A percentile compares a stretch with the other conserved stretches of the same genome.
Conservation (phyloP, 2,888 invertebrate species). For the Lymantria monacha region DNA sequence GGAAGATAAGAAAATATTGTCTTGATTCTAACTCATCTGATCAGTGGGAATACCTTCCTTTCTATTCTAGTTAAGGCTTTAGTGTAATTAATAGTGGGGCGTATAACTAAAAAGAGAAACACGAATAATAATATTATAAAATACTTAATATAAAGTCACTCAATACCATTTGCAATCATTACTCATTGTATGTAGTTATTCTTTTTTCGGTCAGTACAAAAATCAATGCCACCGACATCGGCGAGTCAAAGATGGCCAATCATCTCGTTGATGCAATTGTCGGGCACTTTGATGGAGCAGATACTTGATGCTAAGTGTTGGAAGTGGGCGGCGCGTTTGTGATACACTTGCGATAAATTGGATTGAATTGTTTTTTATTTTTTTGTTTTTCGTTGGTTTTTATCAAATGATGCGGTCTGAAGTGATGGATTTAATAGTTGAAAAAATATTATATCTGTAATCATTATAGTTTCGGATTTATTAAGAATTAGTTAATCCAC, state of each 20-base stretch:
- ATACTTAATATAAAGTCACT: background rate
- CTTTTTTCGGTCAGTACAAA: conserved; percentile 5
- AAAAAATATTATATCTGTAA: too few relatives aligned
- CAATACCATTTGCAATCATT: background rate
- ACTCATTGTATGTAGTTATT: background rate
- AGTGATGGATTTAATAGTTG: too few relatives aligned
- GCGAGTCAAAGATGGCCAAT: conserved; percentile 21
- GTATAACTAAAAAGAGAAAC: background rate
- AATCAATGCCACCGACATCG: conserved; percentile 8
- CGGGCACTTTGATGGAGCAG: conserved; percentile 28
- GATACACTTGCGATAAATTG: conserved; percentile 30
- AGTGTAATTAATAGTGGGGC: too few relatives aligned
- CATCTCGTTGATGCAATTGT: conserved; percentile 26
- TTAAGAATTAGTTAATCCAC: too few relatives aligned
- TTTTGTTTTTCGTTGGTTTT: background rate
- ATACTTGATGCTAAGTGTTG: conserved; percentile 8
- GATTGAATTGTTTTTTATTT: conserved; percentile 20
- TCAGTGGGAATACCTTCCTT: too few relatives aligned
- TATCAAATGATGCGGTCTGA: too few relatives aligned
- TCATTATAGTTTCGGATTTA: too few relatives aligned
- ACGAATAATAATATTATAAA: too few relatives aligned
- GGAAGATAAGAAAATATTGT: too few relatives aligned
- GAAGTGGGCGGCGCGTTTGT: conserved; percentile 29
- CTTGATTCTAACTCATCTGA: too few relatives aligned
- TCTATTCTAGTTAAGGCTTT: too few relatives aligned